A percentile compares a stretch with the other conserved stretches of the same genome.
phyloP scores from a whole-genome alignment of 2,888 invertebrate species.

The Salpingus planirostris region DNA sequence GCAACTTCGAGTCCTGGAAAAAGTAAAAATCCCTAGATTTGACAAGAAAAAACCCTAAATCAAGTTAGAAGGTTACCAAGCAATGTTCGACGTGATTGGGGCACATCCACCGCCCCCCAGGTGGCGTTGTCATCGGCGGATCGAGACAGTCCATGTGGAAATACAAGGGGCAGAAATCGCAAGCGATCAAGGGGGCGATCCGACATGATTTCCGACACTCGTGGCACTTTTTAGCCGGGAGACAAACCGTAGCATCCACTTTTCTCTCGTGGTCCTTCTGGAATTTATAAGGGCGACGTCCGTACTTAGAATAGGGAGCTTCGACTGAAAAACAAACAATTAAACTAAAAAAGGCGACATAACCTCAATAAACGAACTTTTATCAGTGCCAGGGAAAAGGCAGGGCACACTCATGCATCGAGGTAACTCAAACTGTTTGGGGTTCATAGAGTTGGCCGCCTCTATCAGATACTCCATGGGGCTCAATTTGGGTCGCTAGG shows the following conservation, averaged over 20 bases:
- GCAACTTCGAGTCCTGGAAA: constrained; percentile 66
- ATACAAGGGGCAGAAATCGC: constrained; percentile 85
- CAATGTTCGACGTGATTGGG: constrained; percentile 92
- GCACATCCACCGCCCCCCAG: constrained; percentile 94
- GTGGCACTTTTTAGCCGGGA: constrained; percentile 78
- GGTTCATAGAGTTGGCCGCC: constrained; percentile 79
- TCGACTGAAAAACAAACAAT: constrained; percentile 30
- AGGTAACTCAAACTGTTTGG: constrained; percentile 83
- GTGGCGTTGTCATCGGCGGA: constrained; percentile 82
- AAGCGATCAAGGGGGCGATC: constrained; percentile 75
- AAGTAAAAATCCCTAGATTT: constrained; percentile 6
- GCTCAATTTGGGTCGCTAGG: constrained; percentile 45
- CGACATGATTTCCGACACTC: constrained; percentile 79
- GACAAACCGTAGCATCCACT: constrained; percentile 57
- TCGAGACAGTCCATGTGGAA: constrained; percentile 93
- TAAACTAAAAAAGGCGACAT: no score
- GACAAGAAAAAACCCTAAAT: constrained; percentile 5
- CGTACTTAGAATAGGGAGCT: constrained; percentile 23
- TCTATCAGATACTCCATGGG: constrained; percentile 72
- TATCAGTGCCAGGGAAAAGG: constrained; percentile 75
- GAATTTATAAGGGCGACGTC: constrained; percentile 16
- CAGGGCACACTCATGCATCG: constrained; percentile 67
- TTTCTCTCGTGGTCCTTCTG: constrained; percentile 25
- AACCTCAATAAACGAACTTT: constrained; percentile 50
- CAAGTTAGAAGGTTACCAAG: no score